Conservation (phyloP, 2,888 invertebrate genomes). For the Thera britannica region DNA sequence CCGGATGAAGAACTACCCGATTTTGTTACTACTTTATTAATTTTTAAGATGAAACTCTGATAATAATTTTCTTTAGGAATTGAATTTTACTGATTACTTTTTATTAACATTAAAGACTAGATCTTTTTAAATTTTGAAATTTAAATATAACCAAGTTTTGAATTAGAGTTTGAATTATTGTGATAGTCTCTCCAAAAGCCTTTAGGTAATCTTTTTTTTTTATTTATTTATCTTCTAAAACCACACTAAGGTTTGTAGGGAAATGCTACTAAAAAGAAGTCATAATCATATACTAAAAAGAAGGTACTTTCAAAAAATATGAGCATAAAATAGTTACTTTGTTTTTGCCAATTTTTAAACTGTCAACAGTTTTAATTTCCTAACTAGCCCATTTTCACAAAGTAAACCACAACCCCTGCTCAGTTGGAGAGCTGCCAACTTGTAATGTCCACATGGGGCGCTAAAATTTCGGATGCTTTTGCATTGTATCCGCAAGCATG, state of each 20-base stretch:
- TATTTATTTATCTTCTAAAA: no score
- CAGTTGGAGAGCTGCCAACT: conserved; percentile 41
- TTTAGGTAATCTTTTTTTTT: no score
- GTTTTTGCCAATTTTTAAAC: conserved; percentile 1
- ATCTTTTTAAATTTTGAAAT: no score
- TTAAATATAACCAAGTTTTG: no score
- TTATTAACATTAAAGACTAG: no score
- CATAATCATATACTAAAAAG: no score
- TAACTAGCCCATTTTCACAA: conserved; percentile 27
- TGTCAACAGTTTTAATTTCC: conserved; percentile 3
- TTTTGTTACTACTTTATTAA: background rate
- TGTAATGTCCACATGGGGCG: conserved; percentile 42
- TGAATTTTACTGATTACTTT: background rate
- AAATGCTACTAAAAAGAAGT: no score
- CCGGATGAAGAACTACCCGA: background rate
- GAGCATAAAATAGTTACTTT: background rate
- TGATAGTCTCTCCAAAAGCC: no score
- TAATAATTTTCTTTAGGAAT: background rate
- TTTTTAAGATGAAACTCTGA: background rate
- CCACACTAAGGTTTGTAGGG: no score
- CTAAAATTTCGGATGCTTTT: conserved; percentile 39
- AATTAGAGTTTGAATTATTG: no score
- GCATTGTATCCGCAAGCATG: conserved; percentile 34
- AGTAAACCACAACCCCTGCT: conserved; percentile 28
- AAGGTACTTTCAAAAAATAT: background rate